These are phyloP conservation scores for Elephas maximus DNA, from an alignment of 2,113 vertebrate species.

Conservation along the genomic window DNA sequence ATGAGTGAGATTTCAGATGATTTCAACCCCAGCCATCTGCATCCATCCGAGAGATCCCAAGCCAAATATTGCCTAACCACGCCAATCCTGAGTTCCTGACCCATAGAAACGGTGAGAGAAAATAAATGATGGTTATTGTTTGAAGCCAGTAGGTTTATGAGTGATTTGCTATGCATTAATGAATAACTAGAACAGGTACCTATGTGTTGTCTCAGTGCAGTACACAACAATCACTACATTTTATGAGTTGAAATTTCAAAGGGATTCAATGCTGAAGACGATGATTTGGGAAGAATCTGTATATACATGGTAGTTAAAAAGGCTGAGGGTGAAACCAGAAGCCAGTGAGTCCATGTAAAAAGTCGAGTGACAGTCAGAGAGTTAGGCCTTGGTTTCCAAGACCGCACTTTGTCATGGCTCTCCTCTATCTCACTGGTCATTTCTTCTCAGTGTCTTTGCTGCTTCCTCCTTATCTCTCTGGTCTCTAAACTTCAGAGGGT, in stretches of 20 bases:
- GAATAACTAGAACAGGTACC: slow-evolving; percentile 65
- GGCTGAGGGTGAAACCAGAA: slow-evolving; percentile 44
- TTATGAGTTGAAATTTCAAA: slow-evolving; percentile 52
- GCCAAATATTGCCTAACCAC: slow-evolving; percentile 66
- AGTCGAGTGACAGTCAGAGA: neutral
- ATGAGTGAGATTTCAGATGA: slow-evolving; percentile 54
- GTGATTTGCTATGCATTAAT: slow-evolving; percentile 73
- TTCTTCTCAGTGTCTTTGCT: slow-evolving; percentile 10
- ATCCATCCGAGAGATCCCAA: slow-evolving; percentile 38
- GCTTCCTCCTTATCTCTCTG: slow-evolving; percentile 46
- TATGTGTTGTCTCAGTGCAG: neutral
- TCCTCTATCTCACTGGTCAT: neutral
- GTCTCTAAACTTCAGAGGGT: neutral
- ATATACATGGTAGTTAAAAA: neutral
- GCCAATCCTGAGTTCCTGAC: slow-evolving; percentile 53
- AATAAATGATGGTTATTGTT: slow-evolving; percentile 73
- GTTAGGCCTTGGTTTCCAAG: slow-evolving; percentile 44
- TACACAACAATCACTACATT: slow-evolving; percentile 37
- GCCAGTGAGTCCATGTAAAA: slow-evolving; percentile 16
- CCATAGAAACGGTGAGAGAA: slow-evolving; percentile 66
- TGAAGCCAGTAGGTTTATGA: slow-evolving; percentile 64
- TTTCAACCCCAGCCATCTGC: slow-evolving; percentile 47
- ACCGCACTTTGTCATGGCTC: neutral
- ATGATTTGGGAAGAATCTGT: slow-evolving; percentile 1
- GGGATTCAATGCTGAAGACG: slow-evolving; percentile 54